Base-by-base conservation (phyloP, 2,113 vertebrate genomes). In the Oryzias melastigma region DNA sequence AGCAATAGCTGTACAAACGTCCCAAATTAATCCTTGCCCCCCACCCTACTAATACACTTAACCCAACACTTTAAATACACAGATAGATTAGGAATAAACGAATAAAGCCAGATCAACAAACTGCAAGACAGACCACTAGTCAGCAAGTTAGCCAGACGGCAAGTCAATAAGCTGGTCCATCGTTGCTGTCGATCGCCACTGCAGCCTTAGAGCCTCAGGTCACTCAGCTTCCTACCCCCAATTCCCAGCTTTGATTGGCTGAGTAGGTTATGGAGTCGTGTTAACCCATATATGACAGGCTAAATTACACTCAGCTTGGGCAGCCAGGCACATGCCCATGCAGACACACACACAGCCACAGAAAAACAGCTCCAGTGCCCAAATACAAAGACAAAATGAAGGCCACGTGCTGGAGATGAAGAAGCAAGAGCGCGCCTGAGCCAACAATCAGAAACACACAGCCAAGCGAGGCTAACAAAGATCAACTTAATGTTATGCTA, bases 251-350 rank as follows among this genome's bases (percentile, higher is more conserved):
- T 57, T 65, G 76, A 87, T 86, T 77, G 83, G 84, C 73, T 70
- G 73, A 56, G 25, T 78, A 82, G 88, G 89, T 92, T 92, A 89
- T 91, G 84, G 84, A 92, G 92, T 89, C 74, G 77, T 54, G 78
- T 54, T 90, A 93, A 94, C 93, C 95, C 92, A 96, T 87, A 92
- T 97, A 92, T 89, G 94, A 96, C 93, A 94, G 89, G 73, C 84
- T 77, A 72, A 81, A 92, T 94, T 92, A 94, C 85, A 91, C 91
- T 94, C 93, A 94, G 71, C 78, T 24, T 70, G 81, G 69, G 75
- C 76, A 92, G 65, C 83, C 89, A 90, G n/a, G 65, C 89, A 70
- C 73, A 72, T 50, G 25, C 55, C 53, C 48, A 43, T 44, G 1
- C 58, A 42, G 49, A 53, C 43, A 61, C 14, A 61, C 14, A 60